phyloP scores from a whole-genome alignment of 2,797 vertebrate species.

The Sebastes melanostomus region DNA sequence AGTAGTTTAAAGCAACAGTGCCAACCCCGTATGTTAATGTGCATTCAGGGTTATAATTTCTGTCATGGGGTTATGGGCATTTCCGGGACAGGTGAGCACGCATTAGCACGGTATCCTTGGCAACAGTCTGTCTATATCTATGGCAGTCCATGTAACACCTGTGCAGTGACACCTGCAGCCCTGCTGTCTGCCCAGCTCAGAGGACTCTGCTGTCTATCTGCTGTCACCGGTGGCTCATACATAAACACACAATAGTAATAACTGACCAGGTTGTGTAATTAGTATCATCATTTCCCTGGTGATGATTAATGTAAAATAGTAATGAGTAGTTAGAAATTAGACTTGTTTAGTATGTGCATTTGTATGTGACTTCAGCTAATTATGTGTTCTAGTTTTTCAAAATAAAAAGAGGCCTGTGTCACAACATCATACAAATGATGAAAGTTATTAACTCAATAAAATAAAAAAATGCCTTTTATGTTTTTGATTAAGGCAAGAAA shows the following conservation, averaged over 20 bases:
- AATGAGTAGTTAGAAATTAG: neutral
- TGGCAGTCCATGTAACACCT: conserved; percentile 39
- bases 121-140: conserved; percentile 12
- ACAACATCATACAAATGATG: neutral
- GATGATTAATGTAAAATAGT: neutral
- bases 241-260: neutral
- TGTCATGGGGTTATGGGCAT: neutral
- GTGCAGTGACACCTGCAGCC: conserved; percentile 44
- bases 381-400: neutral
- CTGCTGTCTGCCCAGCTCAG: conserved; percentile 26
- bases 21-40: neutral
- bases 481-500: neutral
- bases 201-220: conserved; percentile 1
- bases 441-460: neutral
- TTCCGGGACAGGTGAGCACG: conserved; percentile 25
- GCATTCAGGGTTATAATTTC: neutral
- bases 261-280: neutral
- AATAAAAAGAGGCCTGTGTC: neutral
- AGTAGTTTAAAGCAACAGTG: neutral
- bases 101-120: conserved; percentile 40
- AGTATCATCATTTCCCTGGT: neutral
- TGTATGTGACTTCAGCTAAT: neutral
- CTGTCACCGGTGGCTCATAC: conserved; percentile 4
- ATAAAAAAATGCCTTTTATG: neutral
- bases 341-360: neutral